These are phyloP conservation scores for Paratilapia polleni DNA, from an alignment of 2,113 vertebrate species.

Conservation along the genomic window DNA sequence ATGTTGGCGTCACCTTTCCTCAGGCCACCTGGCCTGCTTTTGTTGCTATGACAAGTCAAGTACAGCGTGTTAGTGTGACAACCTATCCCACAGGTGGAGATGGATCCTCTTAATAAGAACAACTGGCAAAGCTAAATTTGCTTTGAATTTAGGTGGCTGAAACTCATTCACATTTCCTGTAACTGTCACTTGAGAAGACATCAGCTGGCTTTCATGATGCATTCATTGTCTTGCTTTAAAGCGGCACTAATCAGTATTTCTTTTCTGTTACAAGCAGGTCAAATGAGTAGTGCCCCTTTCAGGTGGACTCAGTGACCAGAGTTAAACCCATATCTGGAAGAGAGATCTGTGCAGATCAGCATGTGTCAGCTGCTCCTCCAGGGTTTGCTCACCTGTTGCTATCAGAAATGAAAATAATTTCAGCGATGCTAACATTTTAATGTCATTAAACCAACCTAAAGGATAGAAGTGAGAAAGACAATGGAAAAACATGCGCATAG, in stretches of 20 bases:
- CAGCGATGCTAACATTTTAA: background rate
- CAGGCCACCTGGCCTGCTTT: background rate
- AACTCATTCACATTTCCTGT: background rate
- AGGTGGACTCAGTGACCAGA: background rate
- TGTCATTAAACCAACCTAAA: background rate
- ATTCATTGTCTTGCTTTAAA: background rate
- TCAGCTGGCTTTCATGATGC: background rate
- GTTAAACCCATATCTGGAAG: background rate
- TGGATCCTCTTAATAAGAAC: background rate
- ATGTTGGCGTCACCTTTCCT: background rate
- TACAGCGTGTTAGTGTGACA: background rate
- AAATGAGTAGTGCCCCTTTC: background rate
- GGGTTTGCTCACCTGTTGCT: background rate
- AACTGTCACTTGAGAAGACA: background rate
- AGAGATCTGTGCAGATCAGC: background rate
- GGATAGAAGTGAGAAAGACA: no score
- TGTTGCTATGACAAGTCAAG: background rate
- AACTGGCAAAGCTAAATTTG: background rate
- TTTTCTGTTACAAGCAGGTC: background rate
- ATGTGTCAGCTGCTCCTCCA: background rate
- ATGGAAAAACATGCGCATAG: no score
- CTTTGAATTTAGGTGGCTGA: background rate
- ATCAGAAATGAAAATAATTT: background rate
- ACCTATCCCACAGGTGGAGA: background rate
- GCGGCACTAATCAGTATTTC: background rate